These are phyloP conservation scores for Atrina japonica DNA, from an alignment of 2,888 invertebrate genomes.

Conservation along the genomic window DNA sequence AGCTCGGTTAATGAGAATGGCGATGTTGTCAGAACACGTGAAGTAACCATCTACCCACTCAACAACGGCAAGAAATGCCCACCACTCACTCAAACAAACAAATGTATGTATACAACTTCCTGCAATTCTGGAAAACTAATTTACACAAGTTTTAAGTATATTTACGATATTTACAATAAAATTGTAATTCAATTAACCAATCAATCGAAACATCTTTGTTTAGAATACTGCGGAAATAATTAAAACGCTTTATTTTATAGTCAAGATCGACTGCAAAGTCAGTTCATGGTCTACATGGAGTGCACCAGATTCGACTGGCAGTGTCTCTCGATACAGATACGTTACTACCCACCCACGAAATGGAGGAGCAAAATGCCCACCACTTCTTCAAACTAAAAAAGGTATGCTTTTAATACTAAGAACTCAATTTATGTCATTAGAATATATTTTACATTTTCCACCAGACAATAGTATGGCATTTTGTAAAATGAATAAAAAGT, in stretches of 20 bases:
- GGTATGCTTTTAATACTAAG: no score
- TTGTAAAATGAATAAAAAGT: no score
- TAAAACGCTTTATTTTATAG: constrained; percentile 1
- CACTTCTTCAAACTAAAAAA: constrained; percentile 6
- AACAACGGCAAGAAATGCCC: constrained; percentile 22
- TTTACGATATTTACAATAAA: no score
- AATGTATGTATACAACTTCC: no score
- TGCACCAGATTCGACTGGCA: not conserved
- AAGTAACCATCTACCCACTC: constrained; percentile 13
- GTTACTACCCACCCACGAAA: constrained; percentile 8
- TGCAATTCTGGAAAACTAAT: no score
- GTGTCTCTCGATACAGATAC: not conserved
- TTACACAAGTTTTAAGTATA: no score
- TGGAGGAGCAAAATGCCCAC: constrained; percentile 11
- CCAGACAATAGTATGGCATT: no score
- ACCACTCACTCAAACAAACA: not conserved
- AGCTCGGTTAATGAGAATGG: not conserved
- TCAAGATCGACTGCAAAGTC: constrained; percentile 16
- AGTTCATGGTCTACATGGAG: constrained; percentile 5
- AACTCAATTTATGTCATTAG: no score
- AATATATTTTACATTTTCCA: no score
- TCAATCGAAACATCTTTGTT: no score
- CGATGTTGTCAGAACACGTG: not conserved
- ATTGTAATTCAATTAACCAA: no score
- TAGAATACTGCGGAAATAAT: no score